Evolutionary conservation across 2,113 vertebrate genomes (phyloP).

Genomic region (Ornithorhynchus anatinus): DNA sequence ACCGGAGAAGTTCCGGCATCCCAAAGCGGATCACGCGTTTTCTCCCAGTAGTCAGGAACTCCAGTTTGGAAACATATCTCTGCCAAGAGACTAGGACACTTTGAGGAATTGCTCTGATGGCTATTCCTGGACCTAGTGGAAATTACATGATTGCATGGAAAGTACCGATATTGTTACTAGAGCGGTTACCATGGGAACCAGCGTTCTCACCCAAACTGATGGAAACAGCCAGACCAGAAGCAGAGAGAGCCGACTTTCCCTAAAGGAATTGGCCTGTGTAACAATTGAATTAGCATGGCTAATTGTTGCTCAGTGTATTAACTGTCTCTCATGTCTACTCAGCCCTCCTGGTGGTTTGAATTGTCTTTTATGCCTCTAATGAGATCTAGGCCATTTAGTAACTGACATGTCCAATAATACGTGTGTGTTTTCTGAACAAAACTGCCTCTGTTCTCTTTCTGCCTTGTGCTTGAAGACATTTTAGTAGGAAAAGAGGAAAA

Average conservation of each 20-base stretch:
- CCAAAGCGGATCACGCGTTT: not conserved
- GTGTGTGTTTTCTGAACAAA: too few relatives aligned
- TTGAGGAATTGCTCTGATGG: not conserved
- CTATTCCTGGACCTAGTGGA: slow-evolving; percentile 10
- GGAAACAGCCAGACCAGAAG: not conserved
- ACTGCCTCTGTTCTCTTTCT: too few relatives aligned
- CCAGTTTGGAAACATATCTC: not conserved
- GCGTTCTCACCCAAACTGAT: slow-evolving; percentile 5
- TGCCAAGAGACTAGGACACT: slow-evolving; percentile 12
- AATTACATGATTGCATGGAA: slow-evolving; percentile 45
- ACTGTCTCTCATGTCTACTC: too few relatives aligned
- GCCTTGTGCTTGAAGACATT: too few relatives aligned
- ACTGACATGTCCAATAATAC: too few relatives aligned
- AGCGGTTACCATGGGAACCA: slow-evolving; percentile 43
- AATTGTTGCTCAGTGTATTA: slow-evolving; percentile 21
- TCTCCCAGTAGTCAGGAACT: not conserved
- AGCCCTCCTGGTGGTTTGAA: too few relatives aligned
- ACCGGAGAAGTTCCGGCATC: not conserved
- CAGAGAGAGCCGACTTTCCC: not conserved
- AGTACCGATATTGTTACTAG: slow-evolving; percentile 37
- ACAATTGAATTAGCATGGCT: slow-evolving; percentile 1
- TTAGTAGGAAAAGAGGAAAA: too few relatives aligned
- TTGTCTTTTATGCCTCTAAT: too few relatives aligned
- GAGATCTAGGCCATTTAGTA: too few relatives aligned
- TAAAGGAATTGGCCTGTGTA: slow-evolving; percentile 20